A percentile compares a stretch with the other conserved stretches of the same genome.
These are phyloP conservation scores for Tetheella fluctuosa DNA, from an alignment of 2,888 invertebrate genomes.

Conservation along the genomic window DNA sequence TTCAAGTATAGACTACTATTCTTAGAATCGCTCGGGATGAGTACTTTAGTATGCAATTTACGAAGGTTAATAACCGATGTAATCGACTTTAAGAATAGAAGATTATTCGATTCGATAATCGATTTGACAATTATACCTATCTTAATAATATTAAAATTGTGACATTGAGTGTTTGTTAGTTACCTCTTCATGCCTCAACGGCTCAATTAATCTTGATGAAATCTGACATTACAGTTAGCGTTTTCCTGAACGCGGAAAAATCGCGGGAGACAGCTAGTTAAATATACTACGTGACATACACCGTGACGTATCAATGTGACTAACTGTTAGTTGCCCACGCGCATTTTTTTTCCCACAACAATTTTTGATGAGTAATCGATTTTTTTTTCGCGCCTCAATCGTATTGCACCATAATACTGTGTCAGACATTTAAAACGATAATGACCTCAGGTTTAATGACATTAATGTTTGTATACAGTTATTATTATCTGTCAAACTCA, in stretches of 20 bases:
- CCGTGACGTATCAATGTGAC: conserved; percentile 48
- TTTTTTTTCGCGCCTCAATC: conserved; percentile 36
- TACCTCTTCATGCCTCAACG: too few species aligned
- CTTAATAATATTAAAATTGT: too few species aligned
- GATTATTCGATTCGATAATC: conserved; percentile 14
- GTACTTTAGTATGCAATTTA: conserved; percentile 39
- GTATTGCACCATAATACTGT: conserved; percentile 48
- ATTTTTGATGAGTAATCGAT: conserved; percentile 60
- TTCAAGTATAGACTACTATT: conserved; percentile 53
- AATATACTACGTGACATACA: conserved; percentile 46
- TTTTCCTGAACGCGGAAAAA: too few species aligned
- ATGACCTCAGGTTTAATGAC: conserved; percentile 50
- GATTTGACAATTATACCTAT: too few species aligned
- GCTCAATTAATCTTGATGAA: too few species aligned
- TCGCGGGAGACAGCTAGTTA: too few species aligned
- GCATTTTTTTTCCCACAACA: conserved; percentile 47
- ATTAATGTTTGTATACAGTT: conserved; percentile 31
- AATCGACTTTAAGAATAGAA: conserved; percentile 22
- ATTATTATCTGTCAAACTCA: conserved; percentile 16
- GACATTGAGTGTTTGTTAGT: too few species aligned
- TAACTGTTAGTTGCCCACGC: conserved; percentile 65
- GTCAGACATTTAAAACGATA: conserved; percentile 32
- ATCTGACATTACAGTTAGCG: too few species aligned
- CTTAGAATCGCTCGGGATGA: conserved; percentile 29
- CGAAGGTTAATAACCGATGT: conserved; percentile 59